phyloP scores from a whole-genome alignment of 2,888 invertebrate species.

The Osmoderma eremita region DNA sequence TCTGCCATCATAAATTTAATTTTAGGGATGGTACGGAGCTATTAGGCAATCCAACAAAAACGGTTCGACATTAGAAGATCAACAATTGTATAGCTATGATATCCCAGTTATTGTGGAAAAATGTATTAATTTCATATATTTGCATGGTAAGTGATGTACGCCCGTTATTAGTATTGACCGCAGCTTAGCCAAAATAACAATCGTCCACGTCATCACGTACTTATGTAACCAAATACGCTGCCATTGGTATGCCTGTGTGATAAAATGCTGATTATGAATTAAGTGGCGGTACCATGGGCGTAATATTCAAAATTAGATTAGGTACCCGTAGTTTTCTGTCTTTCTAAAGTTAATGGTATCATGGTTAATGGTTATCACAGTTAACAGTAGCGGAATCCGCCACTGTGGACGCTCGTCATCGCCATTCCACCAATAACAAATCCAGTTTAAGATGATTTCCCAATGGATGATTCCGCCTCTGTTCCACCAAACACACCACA shows the following conservation, averaged over 20 bases:
- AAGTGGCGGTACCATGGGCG: no score
- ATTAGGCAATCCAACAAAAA: conserved; percentile 81
- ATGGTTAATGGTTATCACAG: no score
- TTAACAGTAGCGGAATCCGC: no score
- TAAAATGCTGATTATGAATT: no score
- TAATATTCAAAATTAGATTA: no score
- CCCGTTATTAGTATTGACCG: no score
- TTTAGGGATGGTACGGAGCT: conserved; percentile 78
- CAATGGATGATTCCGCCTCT: conserved; percentile 29
- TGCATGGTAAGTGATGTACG: conserved; percentile 76
- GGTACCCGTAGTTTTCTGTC: no score
- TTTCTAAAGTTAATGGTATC: no score
- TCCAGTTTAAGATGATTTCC: conserved; percentile 29
- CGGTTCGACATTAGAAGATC: conserved; percentile 81
- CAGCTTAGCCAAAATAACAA: no score
- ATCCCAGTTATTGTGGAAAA: conserved; percentile 93
- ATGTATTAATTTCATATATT: conserved; percentile 91
- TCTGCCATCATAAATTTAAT: conserved; percentile 12
- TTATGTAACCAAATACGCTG: no score
- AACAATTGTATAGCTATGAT: conserved; percentile 87
- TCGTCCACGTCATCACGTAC: no score
- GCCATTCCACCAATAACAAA: conserved; percentile 31
- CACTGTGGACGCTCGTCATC: conserved; percentile 17
- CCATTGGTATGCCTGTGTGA: no score
- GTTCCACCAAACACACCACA: conserved; percentile 36